Conservation (phyloP, 2,113 vertebrate genomes). For the Limanda limanda region DNA sequence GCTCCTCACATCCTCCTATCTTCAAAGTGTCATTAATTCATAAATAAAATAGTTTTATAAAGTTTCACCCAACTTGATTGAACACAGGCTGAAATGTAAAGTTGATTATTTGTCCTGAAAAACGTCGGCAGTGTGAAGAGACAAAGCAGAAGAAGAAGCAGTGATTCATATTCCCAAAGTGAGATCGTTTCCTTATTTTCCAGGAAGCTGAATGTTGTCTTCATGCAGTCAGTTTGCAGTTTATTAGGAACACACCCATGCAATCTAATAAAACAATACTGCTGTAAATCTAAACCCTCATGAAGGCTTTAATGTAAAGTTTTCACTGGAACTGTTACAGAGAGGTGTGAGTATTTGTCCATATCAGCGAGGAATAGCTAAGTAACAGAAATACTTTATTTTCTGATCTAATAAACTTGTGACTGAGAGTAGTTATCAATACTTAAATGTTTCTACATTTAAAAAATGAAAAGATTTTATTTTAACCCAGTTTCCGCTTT, state of each 20-base stretch:
- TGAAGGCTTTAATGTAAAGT: not conserved
- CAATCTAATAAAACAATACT: not conserved
- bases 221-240: not conserved
- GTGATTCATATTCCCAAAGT: not conserved
- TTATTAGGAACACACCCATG: not conserved
- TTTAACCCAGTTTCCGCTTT: too few species aligned
- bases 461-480: too few species aligned
- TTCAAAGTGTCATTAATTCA: not conserved
- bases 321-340: too few species aligned
- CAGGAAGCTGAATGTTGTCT: not conserved
- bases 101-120: too few species aligned
- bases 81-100: too few species aligned
- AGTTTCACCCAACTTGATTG: not conserved
- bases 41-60: not conserved
- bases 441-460: not conserved
- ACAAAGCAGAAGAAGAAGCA: not conserved
- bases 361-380: too few species aligned
- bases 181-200: not conserved
- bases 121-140: not conserved
- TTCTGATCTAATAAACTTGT: not conserved
- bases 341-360: too few species aligned
- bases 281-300: not conserved
- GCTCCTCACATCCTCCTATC: not conserved
- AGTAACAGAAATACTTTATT: not conserved
- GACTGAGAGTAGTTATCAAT: not conserved